Evolutionary conservation across 2,113 vertebrate genomes (phyloP).

Genomic region (Oostethus manadensis): DNA sequence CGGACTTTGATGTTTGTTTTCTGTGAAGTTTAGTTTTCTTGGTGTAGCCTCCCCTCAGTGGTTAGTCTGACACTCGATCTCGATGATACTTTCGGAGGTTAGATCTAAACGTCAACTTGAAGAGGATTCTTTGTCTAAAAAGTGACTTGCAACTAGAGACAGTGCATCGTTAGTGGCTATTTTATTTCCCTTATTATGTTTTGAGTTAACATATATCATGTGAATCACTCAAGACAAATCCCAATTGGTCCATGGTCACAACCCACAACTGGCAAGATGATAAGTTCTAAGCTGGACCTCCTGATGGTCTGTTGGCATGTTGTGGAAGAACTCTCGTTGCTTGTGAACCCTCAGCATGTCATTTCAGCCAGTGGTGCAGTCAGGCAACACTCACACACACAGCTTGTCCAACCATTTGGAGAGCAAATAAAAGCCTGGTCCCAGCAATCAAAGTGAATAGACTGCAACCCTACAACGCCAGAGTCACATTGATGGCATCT

Average conservation of each 20-base stretch:
- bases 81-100: no score
- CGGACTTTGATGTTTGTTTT: no score
- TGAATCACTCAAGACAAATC: slow-evolving; percentile 33
- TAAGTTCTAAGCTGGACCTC: slow-evolving; percentile 45
- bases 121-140: no score
- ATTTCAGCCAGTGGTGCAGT: slow-evolving; percentile 55
- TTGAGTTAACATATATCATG: slow-evolving; percentile 10
- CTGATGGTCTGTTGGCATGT: slow-evolving; percentile 42
- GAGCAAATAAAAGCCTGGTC: slow-evolving; percentile 48
- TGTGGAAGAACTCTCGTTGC: slow-evolving; percentile 53
- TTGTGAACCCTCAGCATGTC: slow-evolving; percentile 62
- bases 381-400: slow-evolving; percentile 65
- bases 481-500: slow-evolving; percentile 36
- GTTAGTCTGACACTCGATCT: no score
- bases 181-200: no score
- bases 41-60: no score
- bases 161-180: no score
- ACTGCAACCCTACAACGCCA: slow-evolving; percentile 30
- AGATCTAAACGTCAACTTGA: no score
- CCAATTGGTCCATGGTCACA: slow-evolving; percentile 40
- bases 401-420: slow-evolving; percentile 58
- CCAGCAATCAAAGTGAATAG: slow-evolving; percentile 54
- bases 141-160: no score
- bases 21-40: no score
- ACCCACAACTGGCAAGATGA: slow-evolving; percentile 45